Evolutionary conservation across 2,797 vertebrate genomes (phyloP), one percentile per base, ranked within the genome.

Genomic region (Orestias chungarensis): DNA sequence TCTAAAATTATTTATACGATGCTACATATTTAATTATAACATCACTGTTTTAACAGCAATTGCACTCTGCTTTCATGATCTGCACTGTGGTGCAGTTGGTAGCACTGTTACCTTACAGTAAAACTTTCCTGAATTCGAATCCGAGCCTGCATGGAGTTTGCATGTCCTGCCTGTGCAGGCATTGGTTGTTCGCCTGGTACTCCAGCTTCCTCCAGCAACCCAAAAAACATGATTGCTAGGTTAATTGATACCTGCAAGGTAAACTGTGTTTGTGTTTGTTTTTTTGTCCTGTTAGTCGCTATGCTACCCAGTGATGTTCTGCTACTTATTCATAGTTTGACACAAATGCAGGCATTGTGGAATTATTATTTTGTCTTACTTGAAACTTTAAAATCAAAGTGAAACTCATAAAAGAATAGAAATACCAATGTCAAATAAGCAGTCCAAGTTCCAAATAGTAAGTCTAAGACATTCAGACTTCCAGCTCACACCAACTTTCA

Each of bases 401-500:
- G 2, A 14, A 27, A 52, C 27, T 10, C 10, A 61, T 23, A 8
- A 61, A 20, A 61, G n/a, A 38, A 4, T 2, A 46, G 25, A 6
- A 46, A 59, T 35, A 42, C 29, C 52, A 31, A 27, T 68, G 54
- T 12, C 59, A 10, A 35, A 33, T 15, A 18, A 64, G 25, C 66
- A 12, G 49, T 42, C 52, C 47, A 78, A 61, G 15, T 7, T 18
- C 3, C 49, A 31, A 65, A 49, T 1, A 61, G 23, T 14, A 17
- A 49, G 35, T 68, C 46, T 6, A 44, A 0, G 9, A 33, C 25
- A 33, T 57, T 84, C 68, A 71, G 17, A 66, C 50, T 55, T 47
- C 71, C 79, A 73, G 70, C 61, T 67, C 38, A 18, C 49, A 66
- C 42, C 57, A 44, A 79, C 74, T 76, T 74, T 75, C 61, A 69